Evolutionary conservation across 2,797 vertebrate genomes (phyloP), one percentile per base, ranked within the genome.

Genomic region (Epinephelus malabaricus): DNA sequence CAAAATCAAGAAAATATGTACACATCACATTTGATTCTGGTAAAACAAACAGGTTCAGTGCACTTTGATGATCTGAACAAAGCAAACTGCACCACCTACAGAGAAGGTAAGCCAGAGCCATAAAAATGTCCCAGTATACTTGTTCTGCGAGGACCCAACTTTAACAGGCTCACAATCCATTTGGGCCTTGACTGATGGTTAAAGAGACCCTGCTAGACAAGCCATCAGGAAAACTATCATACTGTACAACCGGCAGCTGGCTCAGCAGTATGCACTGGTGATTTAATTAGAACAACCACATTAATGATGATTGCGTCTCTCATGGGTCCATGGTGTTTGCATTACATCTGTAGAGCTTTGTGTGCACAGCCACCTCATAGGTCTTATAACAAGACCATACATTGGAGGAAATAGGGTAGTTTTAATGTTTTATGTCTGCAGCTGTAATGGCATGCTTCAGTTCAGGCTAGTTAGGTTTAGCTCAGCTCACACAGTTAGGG

Each of bases 211-310:
- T 76, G 73, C 34, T 61, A 76, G 82, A 88, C 82, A 80, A 85
- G 85, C 69, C 79, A 86, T 77, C 66, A 62, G 82, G 84, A 70
- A 90, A 81, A 73, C 73, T 38, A 54, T 84, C 76, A 86, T 76
- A 68, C 40, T 12, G 40, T 43, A 43, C 60, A 75, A 73, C 47
- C 13, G 25, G 81, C 84, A 85, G 87, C 89, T 88, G 89, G 82
- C 86, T 92, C 89, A 87, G 85, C 90, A 90, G 67, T 78, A 81
- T 79, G 87, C 81, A 70, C 86, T 68, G 70, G 71, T 91, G 89
- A 92, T 92, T 92, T 89, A 74, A 90, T 93, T 92, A 92, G 82
- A 88, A 86, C 76, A 83, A 81, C 78, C 88, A 79, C 88, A 89
- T 91, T 90, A 89, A 92, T 90, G 90, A 86, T 89, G 86, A 91